Conservation (phyloP, 2,888 invertebrate genomes). For the Crocallis elinguaria region DNA sequence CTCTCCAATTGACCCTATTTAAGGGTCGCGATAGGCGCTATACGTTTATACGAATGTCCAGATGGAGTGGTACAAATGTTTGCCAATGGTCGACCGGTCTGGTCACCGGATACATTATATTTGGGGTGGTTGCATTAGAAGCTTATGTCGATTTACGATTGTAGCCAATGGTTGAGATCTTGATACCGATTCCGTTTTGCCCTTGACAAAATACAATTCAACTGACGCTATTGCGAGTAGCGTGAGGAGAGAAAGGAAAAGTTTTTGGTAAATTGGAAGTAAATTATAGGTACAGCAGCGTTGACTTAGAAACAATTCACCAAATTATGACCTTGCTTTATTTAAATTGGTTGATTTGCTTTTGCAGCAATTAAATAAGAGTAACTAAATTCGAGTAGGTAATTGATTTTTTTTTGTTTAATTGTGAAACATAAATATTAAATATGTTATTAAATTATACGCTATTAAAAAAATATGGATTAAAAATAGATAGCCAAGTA, state of each 20-base stretch:
- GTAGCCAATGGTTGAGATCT: constrained; percentile 23
- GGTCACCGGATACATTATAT: constrained; percentile 35
- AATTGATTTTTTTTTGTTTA: background rate
- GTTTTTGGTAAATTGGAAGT: background rate
- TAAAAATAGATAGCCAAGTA: no score
- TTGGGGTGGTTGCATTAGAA: constrained; percentile 32
- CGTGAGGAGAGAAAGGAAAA: background rate
- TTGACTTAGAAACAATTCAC: background rate
- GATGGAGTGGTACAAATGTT: constrained; percentile 40
- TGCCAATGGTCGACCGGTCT: constrained; percentile 35
- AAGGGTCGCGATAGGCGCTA: constrained; percentile 36
- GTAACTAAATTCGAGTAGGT: background rate
- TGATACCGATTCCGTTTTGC: constrained; percentile 16
- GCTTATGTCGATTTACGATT: constrained; percentile 9
- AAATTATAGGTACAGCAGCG: background rate
- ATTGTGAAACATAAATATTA: no score
- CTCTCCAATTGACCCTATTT: constrained; percentile 24
- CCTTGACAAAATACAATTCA: constrained; percentile 13
- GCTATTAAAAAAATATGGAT: no score
- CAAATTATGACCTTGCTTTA: background rate
- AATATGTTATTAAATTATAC: no score
- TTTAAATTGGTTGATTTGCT: background rate
- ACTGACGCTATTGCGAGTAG: constrained; percentile 3
- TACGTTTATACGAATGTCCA: constrained; percentile 39
- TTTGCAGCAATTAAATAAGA: background rate